Percentiles rank a stretch among this genome's conserved stretches.
These are phyloP conservation scores for Riparia riparia DNA, from an alignment of 2,113 vertebrate species.

Conservation along the genomic window DNA sequence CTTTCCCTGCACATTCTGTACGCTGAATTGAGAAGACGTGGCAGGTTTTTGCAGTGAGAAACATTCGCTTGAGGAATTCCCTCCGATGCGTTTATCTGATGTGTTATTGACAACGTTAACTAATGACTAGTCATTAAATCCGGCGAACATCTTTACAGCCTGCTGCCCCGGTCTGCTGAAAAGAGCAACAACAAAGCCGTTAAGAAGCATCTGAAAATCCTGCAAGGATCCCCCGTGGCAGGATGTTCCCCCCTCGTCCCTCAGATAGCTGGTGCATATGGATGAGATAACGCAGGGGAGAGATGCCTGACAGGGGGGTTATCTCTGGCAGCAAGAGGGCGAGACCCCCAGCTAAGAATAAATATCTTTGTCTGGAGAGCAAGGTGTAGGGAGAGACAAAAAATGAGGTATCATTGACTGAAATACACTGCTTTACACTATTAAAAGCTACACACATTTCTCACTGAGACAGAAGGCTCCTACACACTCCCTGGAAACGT, in stretches of 20 bases:
- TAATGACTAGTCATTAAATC: conserved; percentile 5
- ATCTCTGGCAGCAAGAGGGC: neutral
- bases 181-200: neutral
- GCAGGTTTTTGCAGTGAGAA: neutral
- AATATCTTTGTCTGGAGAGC: neutral
- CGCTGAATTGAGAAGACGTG: neutral
- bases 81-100: neutral
- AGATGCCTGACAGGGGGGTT: neutral
- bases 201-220: neutral
- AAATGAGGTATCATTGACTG: neutral
- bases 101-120: neutral
- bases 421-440: too few species aligned
- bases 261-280: too few species aligned
- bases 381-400: neutral
- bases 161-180: neutral
- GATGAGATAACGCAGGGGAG: neutral
- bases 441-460: neutral
- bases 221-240: neutral
- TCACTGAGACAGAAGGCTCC: neutral
- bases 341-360: neutral
- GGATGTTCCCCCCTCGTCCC: neutral
- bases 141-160: neutral
- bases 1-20: neutral
- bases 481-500: rapidly evolving
- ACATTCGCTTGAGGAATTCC: neutral